Base-by-base conservation (phyloP, 2,113 vertebrate genomes). In the Tachuris rubrigastra region DNA sequence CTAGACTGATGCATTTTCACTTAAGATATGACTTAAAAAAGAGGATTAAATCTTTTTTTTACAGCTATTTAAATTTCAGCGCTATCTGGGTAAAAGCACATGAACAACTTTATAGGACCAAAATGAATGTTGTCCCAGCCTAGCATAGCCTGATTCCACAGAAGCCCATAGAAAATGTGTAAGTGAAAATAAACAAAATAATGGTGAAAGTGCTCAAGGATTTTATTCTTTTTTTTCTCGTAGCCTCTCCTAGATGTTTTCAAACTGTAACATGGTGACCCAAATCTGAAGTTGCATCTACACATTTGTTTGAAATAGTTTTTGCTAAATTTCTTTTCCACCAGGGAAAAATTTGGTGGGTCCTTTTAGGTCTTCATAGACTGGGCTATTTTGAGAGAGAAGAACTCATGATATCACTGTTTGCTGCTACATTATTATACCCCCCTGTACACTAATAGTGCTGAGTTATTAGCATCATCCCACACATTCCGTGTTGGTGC, bases 381-480 rank as follows among this genome's bases (percentile, higher is more conserved):
- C 4, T 16, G 14, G 67, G 47, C 50, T 93, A 28, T 85, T 93
- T 93, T 89, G 50, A 74, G 67, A 93, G 27, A 39, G 31, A 82
- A 73, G 41, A 80, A 17, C 33, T 80, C 30, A 19, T 77, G 31
- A 27, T 89, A 65, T 41, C 49, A 12, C 44, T 85, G 35, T 75
- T 71, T 88, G 55, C 56, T 67, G 60, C 60, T 86, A 28, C 30
- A 7, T 81, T 91, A 65, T 93, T 83, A 81, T 52, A 85, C 12
- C 12, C 63, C 85, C 39, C 68, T 84, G 92, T 93, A 88, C 85
- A 39, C 74, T 85, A 84, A 75, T 89, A 95, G 56, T 28, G 46
- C 68, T 81, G 72, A 60, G 62, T 75, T 89, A 78, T 92, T 96
- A 90, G 56, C 68, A 89, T 78, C 85, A 89, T 95, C 92, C 93